These are phyloP conservation scores for Phyllostomus hastatus DNA, from an alignment of 2,113 vertebrate species.

Conservation along the genomic window DNA sequence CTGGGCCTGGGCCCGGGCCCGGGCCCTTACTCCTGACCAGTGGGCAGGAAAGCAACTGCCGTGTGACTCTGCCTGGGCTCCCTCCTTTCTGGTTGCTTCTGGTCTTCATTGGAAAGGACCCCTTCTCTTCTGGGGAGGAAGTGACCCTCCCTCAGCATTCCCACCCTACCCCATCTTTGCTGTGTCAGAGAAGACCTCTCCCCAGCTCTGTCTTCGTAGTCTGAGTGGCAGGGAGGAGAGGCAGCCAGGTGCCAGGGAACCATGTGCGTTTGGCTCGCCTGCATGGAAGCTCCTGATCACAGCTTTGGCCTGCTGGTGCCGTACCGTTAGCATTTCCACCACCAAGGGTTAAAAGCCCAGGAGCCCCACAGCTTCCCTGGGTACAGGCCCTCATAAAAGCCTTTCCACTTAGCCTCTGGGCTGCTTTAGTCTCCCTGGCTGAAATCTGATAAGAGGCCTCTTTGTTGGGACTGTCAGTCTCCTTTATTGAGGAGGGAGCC, in stretches of 20 bases:
- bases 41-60: background rate
- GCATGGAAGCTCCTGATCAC: background rate
- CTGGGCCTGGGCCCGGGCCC: background rate
- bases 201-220: background rate
- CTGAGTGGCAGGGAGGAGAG: background rate
- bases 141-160: background rate
- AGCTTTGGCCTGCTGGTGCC: background rate
- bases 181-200: background rate
- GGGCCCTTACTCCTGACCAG: background rate
- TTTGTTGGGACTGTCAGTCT: slow-evolving; percentile 79
- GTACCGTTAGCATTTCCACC: background rate
- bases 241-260: background rate
- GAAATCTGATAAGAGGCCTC: slow-evolving; percentile 87
- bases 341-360: slow-evolving; percentile 45
- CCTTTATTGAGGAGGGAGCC: slow-evolving; percentile 71
- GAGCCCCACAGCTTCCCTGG: background rate
- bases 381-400: slow-evolving; percentile 50
- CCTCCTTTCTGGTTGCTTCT: background rate
- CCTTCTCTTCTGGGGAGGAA: background rate
- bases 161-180: background rate
- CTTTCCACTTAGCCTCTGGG: slow-evolving; percentile 34
- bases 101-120: background rate
- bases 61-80: background rate
- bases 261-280: background rate
- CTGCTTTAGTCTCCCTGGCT: slow-evolving; percentile 71